Evolutionary conservation across 2,797 vertebrate species (phyloP).

Genomic region (Paratrypauchen microcephalus): DNA sequence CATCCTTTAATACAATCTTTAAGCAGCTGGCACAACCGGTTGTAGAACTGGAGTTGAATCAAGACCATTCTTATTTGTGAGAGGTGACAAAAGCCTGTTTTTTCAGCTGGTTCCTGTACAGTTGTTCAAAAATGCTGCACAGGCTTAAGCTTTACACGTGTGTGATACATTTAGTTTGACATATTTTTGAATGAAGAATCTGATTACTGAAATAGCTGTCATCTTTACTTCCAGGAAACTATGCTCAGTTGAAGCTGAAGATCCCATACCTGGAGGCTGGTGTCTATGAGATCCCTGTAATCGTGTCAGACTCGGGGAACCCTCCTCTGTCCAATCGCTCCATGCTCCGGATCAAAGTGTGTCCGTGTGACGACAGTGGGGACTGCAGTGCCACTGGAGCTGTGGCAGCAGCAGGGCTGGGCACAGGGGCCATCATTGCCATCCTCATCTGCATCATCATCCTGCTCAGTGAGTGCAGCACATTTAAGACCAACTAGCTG

Average conservation of each 20-base stretch:
- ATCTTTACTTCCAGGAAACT: conserved; percentile 80
- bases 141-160: background rate
- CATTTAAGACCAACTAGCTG: background rate
- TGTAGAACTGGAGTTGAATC: too few species aligned
- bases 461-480: conserved; percentile 87
- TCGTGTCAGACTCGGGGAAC: conserved; percentile 94
- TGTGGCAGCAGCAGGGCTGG: conserved; percentile 90
- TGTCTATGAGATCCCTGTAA: conserved; percentile 89
- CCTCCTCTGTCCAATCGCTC: conserved; percentile 94
- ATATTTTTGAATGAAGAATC: background rate
- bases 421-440: conserved; percentile 94
- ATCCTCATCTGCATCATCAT: conserved; percentile 96
- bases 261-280: conserved; percentile 90
- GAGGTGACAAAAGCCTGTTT: too few species aligned
- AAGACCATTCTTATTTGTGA: too few species aligned
- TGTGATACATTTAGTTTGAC: too few species aligned
- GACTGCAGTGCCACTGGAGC: conserved; percentile 92
- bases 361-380: conserved; percentile 91
- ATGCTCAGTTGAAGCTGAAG: conserved; percentile 87
- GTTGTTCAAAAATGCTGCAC: too few species aligned
- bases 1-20: too few species aligned
- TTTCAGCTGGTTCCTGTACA: too few species aligned
- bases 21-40: too few species aligned
- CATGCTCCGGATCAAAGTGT: conserved; percentile 93
- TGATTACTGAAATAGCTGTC: background rate